Evolutionary conservation across 1,140 invertebrate genomes (phyloP), one percentile per base, ranked within the genome.

Genomic region (Doryteuthis pealeii): DNA sequence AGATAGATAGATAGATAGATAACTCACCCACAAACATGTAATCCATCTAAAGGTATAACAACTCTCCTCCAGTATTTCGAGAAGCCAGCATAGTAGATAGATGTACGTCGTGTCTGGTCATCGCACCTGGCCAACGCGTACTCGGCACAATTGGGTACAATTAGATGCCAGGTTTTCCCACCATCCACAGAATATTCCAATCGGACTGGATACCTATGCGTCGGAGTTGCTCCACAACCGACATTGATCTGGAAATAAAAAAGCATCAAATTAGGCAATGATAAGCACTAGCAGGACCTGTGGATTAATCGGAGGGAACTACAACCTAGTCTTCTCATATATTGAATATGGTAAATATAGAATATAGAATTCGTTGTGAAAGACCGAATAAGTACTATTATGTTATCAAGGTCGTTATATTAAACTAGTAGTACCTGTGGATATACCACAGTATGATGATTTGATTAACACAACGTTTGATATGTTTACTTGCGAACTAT

Each of bases 141-240:
- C 22, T 77, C 66, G 10, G 80, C 82, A 81, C 84, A 87, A 71
- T 82, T 83, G 14, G 80, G 74, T 26, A 84, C 81, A 71, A 87
- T 78, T 10, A 85, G 76, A 54, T 80, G 73, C 89, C 89, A 89
- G 6, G 86, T 83, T 75, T 81, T 82, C 8, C 88, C 88, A 28
- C 83, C 82, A 80, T 89, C 87, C 18, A 79, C 72, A 5, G 87
- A 89, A 78, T 89, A 89, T 78, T 89, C 84, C 14, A 89, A 76
- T 28, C 80, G 75, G 3, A 89, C 83, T 28, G 87, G 87, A 70
- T 87, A 83, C 70, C 84, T 83, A 26, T 83, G 74, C 8, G 81
- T 84, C 10, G 85, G 78, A 18, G 85, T 82, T 4, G 84, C 78
- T 12, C 83, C 86, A 82, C 89, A 90, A 26, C 89, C 89, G 49